Conservation (phyloP, 2,888 invertebrate genomes). For the Melinaea menophilus region DNA sequence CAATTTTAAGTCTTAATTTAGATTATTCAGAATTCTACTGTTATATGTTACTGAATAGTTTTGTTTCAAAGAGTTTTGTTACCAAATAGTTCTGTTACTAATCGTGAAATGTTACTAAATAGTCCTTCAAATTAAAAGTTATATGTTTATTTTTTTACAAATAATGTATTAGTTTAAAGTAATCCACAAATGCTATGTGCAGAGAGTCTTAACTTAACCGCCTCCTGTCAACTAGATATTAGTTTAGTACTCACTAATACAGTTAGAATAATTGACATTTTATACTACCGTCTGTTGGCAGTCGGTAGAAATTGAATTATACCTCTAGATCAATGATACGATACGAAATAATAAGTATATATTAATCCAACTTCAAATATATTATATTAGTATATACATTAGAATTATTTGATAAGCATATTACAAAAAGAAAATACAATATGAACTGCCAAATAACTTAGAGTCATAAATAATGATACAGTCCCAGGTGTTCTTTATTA, state of each 20-base stretch:
- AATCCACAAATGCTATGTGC: not conserved
- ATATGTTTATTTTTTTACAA: no score
- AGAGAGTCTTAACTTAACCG: slow-evolving; percentile 7
- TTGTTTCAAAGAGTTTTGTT: no score
- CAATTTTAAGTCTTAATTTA: not conserved
- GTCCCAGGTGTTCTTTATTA: slow-evolving; percentile 7
- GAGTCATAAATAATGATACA: slow-evolving; percentile 13
- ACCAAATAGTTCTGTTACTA: no score
- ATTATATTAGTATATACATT: not conserved
- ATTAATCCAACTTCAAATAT: no score
- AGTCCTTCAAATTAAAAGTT: no score
- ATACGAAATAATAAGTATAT: no score
- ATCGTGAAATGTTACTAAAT: no score
- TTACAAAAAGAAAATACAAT: slow-evolving; percentile 5
- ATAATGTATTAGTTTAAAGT: no score
- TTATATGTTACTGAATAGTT: no score
- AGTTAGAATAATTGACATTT: slow-evolving; percentile 6
- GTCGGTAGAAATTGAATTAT: not conserved
- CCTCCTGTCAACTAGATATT: slow-evolving; percentile 6
- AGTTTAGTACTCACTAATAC: slow-evolving; percentile 15
- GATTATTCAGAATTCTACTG: no score
- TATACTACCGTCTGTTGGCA: not conserved
- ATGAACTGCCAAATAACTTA: slow-evolving; percentile 10
- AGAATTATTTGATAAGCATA: not conserved
- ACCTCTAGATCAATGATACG: no score